Conservation (phyloP, 2,797 vertebrate species). For the Sebastes variabilis region DNA sequence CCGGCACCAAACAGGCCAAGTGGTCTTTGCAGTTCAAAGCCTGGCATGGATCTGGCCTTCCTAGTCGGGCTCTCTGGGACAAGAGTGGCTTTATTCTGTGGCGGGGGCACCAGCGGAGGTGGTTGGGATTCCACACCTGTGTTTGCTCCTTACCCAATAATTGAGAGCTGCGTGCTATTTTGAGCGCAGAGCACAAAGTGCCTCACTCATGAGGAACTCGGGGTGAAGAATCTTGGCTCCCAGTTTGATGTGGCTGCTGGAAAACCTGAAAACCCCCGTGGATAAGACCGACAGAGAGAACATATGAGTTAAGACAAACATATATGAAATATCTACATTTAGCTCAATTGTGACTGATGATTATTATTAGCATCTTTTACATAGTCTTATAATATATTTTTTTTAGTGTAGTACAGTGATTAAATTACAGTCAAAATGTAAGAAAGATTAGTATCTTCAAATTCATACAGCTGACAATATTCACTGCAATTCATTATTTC, state of each 20-base stretch:
- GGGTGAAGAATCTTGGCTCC: conserved; percentile 65
- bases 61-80: conserved; percentile 70
- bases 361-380: conserved; percentile 3
- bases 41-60: conserved; percentile 71
- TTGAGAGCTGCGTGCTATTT: conserved; percentile 82
- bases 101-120: conserved; percentile 52
- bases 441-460: background rate
- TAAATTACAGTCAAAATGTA: background rate
- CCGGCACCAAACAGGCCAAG: conserved; percentile 64
- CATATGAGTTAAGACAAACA: conserved; percentile 37
- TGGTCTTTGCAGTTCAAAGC: conserved; percentile 79
- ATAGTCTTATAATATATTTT: background rate
- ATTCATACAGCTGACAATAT: background rate
- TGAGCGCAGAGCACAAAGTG: conserved; percentile 79
- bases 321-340: conserved; percentile 11
- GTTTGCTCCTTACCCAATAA: conserved; percentile 83
- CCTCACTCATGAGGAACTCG: conserved; percentile 76
- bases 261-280: conserved; percentile 58
- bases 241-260: conserved; percentile 72
- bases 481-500: background rate
- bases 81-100: conserved; percentile 81
- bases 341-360: background rate
- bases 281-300: conserved; percentile 53
- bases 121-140: conserved; percentile 83
- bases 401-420: background rate